Base-by-base conservation (phyloP, 2,888 invertebrate genomes). In the Melolontha melolontha region DNA sequence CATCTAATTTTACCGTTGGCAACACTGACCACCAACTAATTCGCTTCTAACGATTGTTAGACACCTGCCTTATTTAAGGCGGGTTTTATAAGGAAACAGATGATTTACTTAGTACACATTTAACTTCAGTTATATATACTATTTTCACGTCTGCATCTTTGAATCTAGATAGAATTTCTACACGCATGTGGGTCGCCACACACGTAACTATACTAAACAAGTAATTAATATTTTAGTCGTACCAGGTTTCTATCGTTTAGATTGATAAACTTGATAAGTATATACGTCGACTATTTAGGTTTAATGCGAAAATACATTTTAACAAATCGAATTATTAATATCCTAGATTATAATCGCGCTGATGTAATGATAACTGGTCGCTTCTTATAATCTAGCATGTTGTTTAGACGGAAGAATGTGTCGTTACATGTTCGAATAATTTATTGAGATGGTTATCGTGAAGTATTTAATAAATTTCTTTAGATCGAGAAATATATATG, bases 21-120 rank as follows among this genome's bases (percentile, higher is more conserved):
- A 69, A 64, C 59, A 57, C 57, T 70, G 67, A 70, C 70, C 70
- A 64, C 57, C 59, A 14, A 66, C 70, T 70, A 70, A 70, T 70
- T 70, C 67, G 57, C 67, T 64, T 70, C 70, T 70, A 70, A 70
- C 70, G 70, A 70, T 65, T 44, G 50, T 59, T 44, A 64, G 62
- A 63, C 69, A 70, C 67, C 67, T 70, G 64, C 67, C 51, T 41
- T 47, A 22, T 34, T 49, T 34, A 57, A 52, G 65, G 68, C 65
- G 62, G 12, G 59, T 34, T 42, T 65, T 44, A 69, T 69, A 65
- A 69, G 68, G 68, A 69, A 69, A 51, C 68, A 69, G 68, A 69
- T 69, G 68, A 69, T 69, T 69, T 69, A 69, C 65, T 69, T 69
- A 69, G 62, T 59, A 65, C 62, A 66, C 44, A 59, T 44, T 59